Conservation (phyloP, 2,888 invertebrate species). For the Lasioglossum pauxillum region DNA sequence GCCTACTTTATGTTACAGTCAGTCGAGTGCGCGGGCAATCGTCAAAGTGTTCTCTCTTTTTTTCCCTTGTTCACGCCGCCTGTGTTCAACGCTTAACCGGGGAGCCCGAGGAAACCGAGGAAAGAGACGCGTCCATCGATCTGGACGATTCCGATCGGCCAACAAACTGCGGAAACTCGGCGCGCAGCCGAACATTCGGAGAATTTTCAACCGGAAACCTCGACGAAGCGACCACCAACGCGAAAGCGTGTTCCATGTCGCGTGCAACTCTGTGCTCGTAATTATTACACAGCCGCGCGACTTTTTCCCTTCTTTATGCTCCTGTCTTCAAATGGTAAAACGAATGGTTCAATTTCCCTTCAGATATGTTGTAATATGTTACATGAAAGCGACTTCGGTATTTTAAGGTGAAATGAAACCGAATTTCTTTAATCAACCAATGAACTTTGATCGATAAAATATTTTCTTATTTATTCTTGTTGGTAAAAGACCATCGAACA, state of each 20-base stretch:
- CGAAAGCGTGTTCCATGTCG: neutral
- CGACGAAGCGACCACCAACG: neutral
- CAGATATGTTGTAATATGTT: neutral
- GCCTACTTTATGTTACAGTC: conserved; percentile 73
- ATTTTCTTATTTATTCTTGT: no score
- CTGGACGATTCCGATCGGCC: neutral
- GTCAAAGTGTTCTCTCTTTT: conserved; percentile 26
- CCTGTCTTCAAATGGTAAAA: neutral
- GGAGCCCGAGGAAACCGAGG: conserved; percentile 27
- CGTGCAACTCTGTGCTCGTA: neutral
- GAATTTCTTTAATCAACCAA: no score
- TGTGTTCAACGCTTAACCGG: conserved; percentile 30
- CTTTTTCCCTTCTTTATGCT: neutral
- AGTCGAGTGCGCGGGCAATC: conserved; percentile 79
- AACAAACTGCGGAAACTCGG: neutral
- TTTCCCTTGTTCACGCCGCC: neutral
- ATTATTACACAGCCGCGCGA: neutral
- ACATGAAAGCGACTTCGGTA: no score
- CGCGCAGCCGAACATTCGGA: neutral
- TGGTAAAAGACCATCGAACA: no score
- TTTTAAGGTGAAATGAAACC: no score
- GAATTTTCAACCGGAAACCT: neutral
- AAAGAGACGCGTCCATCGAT: neutral
- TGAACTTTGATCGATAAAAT: no score
- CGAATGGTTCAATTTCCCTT: neutral